Evolutionary conservation across 1,140 invertebrate genomes (phyloP), one percentile per base, ranked within the genome.

Genomic region (Diploscapter pachys): DNA sequence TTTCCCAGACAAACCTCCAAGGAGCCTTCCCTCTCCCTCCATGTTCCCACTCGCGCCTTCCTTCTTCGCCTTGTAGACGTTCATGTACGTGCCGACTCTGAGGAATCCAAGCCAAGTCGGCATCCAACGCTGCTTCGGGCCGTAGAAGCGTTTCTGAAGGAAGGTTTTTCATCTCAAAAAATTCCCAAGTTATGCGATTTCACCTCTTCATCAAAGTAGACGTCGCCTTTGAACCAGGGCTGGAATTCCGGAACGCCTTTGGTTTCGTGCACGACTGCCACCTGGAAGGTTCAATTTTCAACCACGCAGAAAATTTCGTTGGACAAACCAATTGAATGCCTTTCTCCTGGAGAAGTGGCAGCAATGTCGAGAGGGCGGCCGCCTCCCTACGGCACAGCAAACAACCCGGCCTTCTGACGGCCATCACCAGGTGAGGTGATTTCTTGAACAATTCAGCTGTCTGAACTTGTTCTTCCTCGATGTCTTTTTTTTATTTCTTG

Each of bases 201-300:
- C 31, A 31, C 31, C 31, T 31, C 31, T 63, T 75, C 68, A 78
- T 87, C 86, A n/a, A 85, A 71, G 74, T 82, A 87, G 63, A 87
- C 79, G 57, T 86, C 80, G 54, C 86, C 86, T 67, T 84, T 79
- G 62, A 87, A 85, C 71, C 80, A 87, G 8, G 80, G 74, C 65
- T 82, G 78, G 73, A 87, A 87, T n/a, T 86, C 81, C 63, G 82
- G 76, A 13, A 84, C 85, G 65, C 86, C 86, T 71, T 82, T 79
- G 9, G 75, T 76, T 78, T 87, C 83, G 78, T 87, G 86, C 3
- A 87, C 86, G 31, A 87, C 85, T 61, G 81, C 86, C 76, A 85
- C 83, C 64, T 86, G 80, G 9, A 71, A 71, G 51, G 52, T 5
- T 11, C 53, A 51, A 6, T 63, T 61, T 71, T 31, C 13, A 71